Percentiles rank a stretch among this genome's conserved stretches.
Conservation (phyloP, 2,888 invertebrate genomes). For the Nomada ferruginata region DNA sequence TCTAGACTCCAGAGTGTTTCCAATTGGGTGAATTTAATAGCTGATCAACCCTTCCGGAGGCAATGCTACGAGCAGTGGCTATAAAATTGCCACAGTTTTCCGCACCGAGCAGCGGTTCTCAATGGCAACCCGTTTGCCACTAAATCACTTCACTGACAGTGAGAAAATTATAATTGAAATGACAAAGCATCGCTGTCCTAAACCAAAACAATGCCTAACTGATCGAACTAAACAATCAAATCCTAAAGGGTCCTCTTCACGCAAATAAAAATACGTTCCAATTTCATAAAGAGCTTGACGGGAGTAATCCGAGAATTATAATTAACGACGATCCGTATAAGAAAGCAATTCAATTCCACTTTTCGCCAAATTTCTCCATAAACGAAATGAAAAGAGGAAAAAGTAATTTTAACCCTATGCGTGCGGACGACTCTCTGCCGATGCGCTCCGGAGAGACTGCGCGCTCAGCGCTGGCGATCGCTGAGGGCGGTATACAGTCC, state of each 20-base stretch:
- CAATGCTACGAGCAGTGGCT: not conserved
- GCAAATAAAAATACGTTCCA: not conserved
- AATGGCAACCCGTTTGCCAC: not conserved
- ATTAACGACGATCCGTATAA: not conserved
- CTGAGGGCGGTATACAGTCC: too few relatives aligned
- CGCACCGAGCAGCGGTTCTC: slow-evolving; percentile 3
- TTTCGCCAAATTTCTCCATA: not conserved
- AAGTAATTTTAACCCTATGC: not conserved
- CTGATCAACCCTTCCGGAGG: slow-evolving; percentile 1
- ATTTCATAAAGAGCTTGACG: not conserved
- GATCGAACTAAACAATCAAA: not conserved
- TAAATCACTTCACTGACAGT: too few relatives aligned
- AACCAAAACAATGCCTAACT: not conserved
- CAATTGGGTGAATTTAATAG: slow-evolving; percentile 10
- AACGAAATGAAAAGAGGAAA: not conserved
- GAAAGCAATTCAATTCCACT: not conserved
- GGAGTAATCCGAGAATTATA: too few relatives aligned
- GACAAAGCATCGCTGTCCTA: not conserved
- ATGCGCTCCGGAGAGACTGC: too few relatives aligned
- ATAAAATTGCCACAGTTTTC: slow-evolving; percentile 22
- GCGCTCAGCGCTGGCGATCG: too few relatives aligned
- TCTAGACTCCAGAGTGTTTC: slow-evolving; percentile 4
- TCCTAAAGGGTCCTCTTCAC: not conserved
- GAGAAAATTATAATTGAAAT: too few relatives aligned
- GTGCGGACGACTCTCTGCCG: too few relatives aligned